Conservation (phyloP, 92 coral and sea anemone species). For the Epizoanthus rinbou region DNA sequence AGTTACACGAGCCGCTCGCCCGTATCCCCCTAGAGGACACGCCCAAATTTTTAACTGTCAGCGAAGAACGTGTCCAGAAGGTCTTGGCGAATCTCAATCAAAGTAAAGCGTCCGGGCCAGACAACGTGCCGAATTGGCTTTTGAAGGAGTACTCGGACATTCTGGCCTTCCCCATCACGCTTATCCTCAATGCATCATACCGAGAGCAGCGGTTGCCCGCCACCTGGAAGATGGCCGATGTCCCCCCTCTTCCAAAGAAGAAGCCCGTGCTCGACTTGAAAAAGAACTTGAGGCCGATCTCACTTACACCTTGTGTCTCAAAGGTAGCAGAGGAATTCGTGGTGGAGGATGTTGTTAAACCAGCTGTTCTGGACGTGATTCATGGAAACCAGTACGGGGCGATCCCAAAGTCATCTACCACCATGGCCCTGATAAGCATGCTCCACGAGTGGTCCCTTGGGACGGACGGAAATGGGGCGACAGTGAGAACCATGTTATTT, state of each 20-base stretch:
- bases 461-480: slow-evolving; percentile 49
- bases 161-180: slow-evolving; percentile 46
- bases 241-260: slow-evolving; percentile 41
- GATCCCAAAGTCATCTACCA: slow-evolving; percentile 41
- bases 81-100: slow-evolving; percentile 17
- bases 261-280: slow-evolving; percentile 36
- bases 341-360: slow-evolving; percentile 29
- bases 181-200: slow-evolving; percentile 42
- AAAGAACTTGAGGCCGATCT: slow-evolving; percentile 27
- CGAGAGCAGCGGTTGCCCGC: slow-evolving; percentile 48
- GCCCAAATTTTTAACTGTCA: slow-evolving; percentile 15
- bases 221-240: slow-evolving; percentile 49
- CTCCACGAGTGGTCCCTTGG: slow-evolving; percentile 37
- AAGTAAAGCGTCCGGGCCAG: slow-evolving; percentile 47
- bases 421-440: slow-evolving; percentile 43
- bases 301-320: slow-evolving; percentile 34
- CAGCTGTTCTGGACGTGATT: slow-evolving; percentile 30
- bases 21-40: slow-evolving; percentile 35
- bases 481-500: slow-evolving; percentile 47
- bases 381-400: slow-evolving; percentile 47
- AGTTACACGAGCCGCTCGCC: slow-evolving; percentile 12
- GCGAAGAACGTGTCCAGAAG: slow-evolving; percentile 32
- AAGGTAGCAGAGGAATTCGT: slow-evolving; percentile 33
- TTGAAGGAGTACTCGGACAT: slow-evolving; percentile 49
- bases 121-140: slow-evolving; percentile 46